phyloP scores from a whole-genome alignment of 1,140 invertebrate species.

The Papilio aristodemus region DNA sequence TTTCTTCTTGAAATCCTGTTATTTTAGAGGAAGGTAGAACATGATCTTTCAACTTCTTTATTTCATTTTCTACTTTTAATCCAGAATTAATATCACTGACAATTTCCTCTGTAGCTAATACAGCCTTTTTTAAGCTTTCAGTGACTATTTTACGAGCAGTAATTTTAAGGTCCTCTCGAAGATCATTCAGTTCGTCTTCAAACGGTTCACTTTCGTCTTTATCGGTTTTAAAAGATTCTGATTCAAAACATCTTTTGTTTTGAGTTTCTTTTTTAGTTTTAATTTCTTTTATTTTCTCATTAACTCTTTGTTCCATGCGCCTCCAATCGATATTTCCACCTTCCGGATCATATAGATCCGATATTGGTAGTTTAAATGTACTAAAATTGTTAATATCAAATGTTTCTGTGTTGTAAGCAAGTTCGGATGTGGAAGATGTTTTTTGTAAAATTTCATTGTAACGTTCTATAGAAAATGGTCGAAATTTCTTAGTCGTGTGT shows the following conservation, averaged over 20 bases:
- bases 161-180: constrained; percentile 51
- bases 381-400: neutral
- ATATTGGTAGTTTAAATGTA: constrained; percentile 65
- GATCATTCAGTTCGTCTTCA: neutral
- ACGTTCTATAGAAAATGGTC: constrained; percentile 65
- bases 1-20: neutral
- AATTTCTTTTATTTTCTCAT: constrained; percentile 31
- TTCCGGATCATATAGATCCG: constrained; percentile 64
- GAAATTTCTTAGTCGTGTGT: constrained; percentile 51
- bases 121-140: constrained; percentile 52
- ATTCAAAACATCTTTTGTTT: neutral
- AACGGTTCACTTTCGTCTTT: neutral
- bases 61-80: constrained; percentile 21
- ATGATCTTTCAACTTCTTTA: neutral
- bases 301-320: constrained; percentile 35
- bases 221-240: neutral
- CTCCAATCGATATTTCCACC: constrained; percentile 44
- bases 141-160: constrained; percentile 52
- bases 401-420: constrained; percentile 51
- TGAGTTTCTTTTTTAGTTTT: constrained; percentile 29
- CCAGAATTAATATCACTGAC: constrained; percentile 49
- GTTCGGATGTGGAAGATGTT: too few relatives aligned
- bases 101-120: constrained; percentile 49
- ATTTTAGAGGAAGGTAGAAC: neutral
- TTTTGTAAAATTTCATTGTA: constrained; percentile 51